phyloP scores from a whole-genome alignment of 1,140 invertebrate genomes.

The Leptinotarsa lineolata region DNA sequence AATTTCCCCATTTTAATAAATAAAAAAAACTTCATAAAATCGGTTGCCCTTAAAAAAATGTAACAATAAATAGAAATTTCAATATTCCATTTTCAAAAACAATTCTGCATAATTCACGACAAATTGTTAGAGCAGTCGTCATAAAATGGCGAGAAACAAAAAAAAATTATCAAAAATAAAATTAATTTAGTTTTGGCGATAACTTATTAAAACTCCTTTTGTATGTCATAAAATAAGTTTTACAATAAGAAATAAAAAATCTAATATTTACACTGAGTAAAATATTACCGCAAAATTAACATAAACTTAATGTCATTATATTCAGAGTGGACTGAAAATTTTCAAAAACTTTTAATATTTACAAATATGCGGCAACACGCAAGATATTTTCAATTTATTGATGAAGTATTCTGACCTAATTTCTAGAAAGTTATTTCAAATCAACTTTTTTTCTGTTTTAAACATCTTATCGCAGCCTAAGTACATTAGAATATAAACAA shows the following conservation, averaged over 20 bases:
- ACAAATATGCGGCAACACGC: neutral
- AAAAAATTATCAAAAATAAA: constrained; percentile 38
- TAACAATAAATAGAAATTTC: constrained; percentile 19
- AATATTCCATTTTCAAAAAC: neutral
- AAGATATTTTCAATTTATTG: neutral
- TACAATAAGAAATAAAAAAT: constrained; percentile 15
- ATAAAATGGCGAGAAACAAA: constrained; percentile 15
- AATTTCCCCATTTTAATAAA: constrained; percentile 35
- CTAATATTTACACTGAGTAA: constrained; percentile 38
- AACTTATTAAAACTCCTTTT: constrained; percentile 48
- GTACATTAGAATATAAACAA: too few relatives aligned
- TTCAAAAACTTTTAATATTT: neutral
- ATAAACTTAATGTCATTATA: constrained; percentile 18
- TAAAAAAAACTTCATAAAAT: constrained; percentile 21
- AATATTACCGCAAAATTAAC: constrained; percentile 47
- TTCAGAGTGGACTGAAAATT: constrained; percentile 3
- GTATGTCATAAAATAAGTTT: constrained; percentile 28
- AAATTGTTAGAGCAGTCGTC: neutral
- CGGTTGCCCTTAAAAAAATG: neutral
- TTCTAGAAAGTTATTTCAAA: neutral
- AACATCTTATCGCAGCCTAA: too few relatives aligned
- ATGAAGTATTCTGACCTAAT: constrained; percentile 14
- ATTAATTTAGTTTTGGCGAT: constrained; percentile 16
- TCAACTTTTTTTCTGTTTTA: too few relatives aligned
- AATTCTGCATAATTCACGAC: neutral